phyloP scores from a whole-genome alignment of 2,113 vertebrate species.

The Chrysochloris asiatica region DNA sequence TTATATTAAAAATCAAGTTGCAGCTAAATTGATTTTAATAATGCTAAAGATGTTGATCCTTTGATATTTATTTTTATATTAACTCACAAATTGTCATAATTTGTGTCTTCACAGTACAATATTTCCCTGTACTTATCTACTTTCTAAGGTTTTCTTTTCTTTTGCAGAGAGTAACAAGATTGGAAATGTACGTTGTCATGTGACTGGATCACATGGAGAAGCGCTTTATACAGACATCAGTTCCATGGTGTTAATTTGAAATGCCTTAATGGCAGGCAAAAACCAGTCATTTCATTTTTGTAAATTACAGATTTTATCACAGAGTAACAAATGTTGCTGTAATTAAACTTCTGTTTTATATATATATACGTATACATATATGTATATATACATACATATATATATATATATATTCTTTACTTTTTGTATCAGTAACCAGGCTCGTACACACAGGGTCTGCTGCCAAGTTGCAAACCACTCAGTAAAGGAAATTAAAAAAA shows the following conservation, averaged over 20 bases:
- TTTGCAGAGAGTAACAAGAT: slow-evolving; percentile 92
- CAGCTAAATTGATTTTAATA: not conserved
- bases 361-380: slow-evolving; percentile 83
- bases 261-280: slow-evolving; percentile 98
- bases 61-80: not conserved
- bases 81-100: not conserved
- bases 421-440: slow-evolving; percentile 91
- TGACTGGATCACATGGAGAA: slow-evolving; percentile 94
- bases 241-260: slow-evolving; percentile 99
- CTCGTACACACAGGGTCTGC: slow-evolving; percentile 89
- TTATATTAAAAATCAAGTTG: slow-evolving; percentile 22
- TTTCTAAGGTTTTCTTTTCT: slow-evolving; percentile 79
- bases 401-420: slow-evolving; percentile 89
- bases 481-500: slow-evolving; percentile 82
- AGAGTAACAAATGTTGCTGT: slow-evolving; percentile 92
- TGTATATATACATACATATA: slow-evolving; percentile 83
- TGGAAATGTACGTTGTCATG: slow-evolving; percentile 91
- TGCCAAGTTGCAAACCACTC: slow-evolving; percentile 88
- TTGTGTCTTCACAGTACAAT: not conserved
- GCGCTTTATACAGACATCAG: slow-evolving; percentile 96
- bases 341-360: slow-evolving; percentile 91
- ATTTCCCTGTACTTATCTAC: not conserved
- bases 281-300: slow-evolving; percentile 95
- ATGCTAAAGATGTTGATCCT: slow-evolving; percentile 25
- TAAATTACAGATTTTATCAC: slow-evolving; percentile 94